Percentiles rank a stretch among this genome's conserved stretches.
These are phyloP conservation scores for Pituophis catenifer DNA, from an alignment of 2,113 vertebrate genomes.

Conservation along the genomic window DNA sequence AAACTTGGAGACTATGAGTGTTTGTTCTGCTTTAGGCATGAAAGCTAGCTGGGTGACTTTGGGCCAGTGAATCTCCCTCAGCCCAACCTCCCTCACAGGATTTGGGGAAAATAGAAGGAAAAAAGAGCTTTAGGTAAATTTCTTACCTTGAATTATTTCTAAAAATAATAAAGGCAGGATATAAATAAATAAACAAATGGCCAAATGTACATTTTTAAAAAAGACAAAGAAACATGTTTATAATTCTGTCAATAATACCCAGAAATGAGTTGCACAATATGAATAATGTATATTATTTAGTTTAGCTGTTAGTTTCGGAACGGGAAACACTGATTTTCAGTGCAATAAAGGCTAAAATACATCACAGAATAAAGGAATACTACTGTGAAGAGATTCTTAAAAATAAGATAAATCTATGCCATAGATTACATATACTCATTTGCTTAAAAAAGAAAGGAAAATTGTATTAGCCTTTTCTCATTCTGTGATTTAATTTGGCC, in stretches of 20 bases:
- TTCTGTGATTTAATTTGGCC: background rate
- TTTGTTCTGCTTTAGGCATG: background rate
- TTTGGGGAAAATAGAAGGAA: background rate
- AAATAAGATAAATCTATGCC: background rate
- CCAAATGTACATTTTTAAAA: background rate
- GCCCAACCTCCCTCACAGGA: background rate
- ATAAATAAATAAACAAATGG: background rate
- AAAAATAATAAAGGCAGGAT: background rate
- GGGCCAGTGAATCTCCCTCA: background rate
- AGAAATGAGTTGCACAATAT: background rate
- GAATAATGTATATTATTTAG: background rate
- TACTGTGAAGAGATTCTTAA: background rate
- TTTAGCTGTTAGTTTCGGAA: background rate
- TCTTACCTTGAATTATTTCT: background rate
- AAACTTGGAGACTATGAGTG: background rate
- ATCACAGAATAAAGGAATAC: background rate
- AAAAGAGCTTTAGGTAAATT: background rate
- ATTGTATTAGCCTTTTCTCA: background rate
- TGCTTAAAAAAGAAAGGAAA: background rate
- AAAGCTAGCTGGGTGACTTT: background rate
- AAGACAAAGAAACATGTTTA: background rate
- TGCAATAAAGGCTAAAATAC: background rate
- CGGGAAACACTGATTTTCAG: background rate
- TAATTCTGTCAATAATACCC: background rate
- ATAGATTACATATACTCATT: background rate